Conservation (phyloP, 2,888 invertebrate species). For the Rosalia funebris region DNA sequence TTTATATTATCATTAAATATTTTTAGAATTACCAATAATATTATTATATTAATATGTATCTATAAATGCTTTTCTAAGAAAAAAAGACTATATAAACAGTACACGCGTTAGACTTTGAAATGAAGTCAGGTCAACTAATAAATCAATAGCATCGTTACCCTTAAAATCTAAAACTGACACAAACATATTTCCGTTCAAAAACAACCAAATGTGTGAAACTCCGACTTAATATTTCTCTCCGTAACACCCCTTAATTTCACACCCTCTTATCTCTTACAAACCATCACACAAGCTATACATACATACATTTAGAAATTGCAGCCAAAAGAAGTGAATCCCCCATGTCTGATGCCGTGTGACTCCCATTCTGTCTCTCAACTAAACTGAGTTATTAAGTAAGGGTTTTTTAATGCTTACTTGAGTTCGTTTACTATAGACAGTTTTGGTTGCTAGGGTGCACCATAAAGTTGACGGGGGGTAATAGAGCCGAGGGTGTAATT, state of each 20-base stretch:
- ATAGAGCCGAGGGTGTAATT: constrained; percentile 29
- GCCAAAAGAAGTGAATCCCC: constrained; percentile 27
- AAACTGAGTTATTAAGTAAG: constrained; percentile 38
- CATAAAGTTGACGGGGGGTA: constrained; percentile 37
- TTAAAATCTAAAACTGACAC: no score
- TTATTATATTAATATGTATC: no score
- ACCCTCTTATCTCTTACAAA: constrained; percentile 33
- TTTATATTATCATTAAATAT: no score
- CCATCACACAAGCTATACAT: constrained; percentile 36
- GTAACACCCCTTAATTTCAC: constrained; percentile 26
- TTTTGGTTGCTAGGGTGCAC: constrained; percentile 31
- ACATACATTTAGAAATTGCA: constrained; percentile 29
- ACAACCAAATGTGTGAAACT: constrained; percentile 8
- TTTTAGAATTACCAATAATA: no score
- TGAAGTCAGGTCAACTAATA: no score
- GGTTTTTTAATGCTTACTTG: constrained; percentile 35
- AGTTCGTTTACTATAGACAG: constrained; percentile 26
- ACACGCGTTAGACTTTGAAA: no score
- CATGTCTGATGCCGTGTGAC: constrained; percentile 34
- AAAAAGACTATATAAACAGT: no score
- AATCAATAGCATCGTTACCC: no score
- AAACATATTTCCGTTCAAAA: constrained; percentile 8
- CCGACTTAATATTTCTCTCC: constrained; percentile 12
- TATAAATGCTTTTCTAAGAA: no score
- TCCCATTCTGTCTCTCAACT: constrained; percentile 37